phyloP scores from a whole-genome alignment of 2,888 invertebrate species.

The Trisateles emortualis region DNA sequence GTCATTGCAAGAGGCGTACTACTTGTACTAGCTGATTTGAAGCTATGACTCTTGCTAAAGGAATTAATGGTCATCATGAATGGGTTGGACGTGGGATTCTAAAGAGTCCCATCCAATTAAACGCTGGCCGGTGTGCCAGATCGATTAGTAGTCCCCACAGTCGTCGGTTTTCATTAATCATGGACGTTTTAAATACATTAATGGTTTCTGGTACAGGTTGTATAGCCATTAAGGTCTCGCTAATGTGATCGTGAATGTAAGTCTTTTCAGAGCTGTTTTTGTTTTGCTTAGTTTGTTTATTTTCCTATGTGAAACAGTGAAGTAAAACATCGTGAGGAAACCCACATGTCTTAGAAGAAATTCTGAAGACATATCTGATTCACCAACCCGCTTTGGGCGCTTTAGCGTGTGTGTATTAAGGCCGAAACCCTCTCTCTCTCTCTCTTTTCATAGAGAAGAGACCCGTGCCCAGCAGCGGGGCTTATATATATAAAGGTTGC shows the following conservation, averaged over 20 bases:
- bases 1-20: too few relatives aligned
- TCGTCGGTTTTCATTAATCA: background rate
- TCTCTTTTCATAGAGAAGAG: too few relatives aligned
- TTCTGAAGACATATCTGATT: too few relatives aligned
- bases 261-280: background rate
- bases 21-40: too few relatives aligned
- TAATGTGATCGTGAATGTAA: background rate
- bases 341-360: too few relatives aligned
- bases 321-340: too few relatives aligned
- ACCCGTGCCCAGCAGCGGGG: too few relatives aligned
- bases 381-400: too few relatives aligned
- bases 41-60: background rate
- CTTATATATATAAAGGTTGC: too few relatives aligned
- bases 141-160: conserved; percentile 14
- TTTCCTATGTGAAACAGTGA: too few relatives aligned
- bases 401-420: too few relatives aligned
- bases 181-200: background rate
- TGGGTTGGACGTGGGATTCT: conserved; percentile 20
- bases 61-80: conserved; percentile 22
- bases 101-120: conserved; percentile 32
- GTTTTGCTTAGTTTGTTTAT: background rate
- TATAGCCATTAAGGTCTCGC: background rate
- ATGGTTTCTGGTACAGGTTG: background rate
- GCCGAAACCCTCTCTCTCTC: too few relatives aligned
- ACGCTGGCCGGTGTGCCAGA: conserved; percentile 3